Conservation (phyloP, 2,113 vertebrate species). For the Isichthys henryi region DNA sequence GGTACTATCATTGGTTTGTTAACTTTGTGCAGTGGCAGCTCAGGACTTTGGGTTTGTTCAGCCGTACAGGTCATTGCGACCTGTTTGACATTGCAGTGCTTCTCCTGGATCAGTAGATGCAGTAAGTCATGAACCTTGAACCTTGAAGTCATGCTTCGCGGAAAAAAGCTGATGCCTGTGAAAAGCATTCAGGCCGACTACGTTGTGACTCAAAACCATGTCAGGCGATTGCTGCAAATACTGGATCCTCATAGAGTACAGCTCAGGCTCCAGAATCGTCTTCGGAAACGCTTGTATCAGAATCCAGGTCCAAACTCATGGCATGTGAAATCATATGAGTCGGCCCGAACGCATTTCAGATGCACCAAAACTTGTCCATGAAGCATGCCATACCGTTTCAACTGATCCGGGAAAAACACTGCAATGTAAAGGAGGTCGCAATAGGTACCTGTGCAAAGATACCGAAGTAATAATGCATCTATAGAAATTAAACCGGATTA, state of each 20-base stretch:
- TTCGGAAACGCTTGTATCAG: not conserved
- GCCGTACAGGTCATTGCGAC: not conserved
- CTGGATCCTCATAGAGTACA: not conserved
- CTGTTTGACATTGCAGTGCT: not conserved
- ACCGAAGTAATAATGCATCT: no score
- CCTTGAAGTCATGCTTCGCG: not conserved
- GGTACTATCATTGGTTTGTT: no score
- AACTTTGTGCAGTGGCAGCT: no score
- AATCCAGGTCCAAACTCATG: not conserved
- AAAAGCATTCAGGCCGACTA: not conserved
- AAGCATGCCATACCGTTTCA: no score
- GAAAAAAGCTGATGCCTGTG: not conserved
- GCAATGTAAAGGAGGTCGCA: no score
- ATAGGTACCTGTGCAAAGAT: no score
- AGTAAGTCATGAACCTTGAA: not conserved
- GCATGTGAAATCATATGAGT: no score
- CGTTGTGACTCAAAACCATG: not conserved
- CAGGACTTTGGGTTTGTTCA: not conserved
- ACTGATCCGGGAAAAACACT: no score
- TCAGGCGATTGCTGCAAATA: not conserved
- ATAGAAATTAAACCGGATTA: no score
- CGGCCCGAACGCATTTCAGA: no score
- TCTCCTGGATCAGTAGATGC: not conserved
- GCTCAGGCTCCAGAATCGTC: not conserved
- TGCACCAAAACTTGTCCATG: no score